These are phyloP conservation scores for Calypte anna DNA, from an alignment of 2,113 vertebrate species.

Conservation along the genomic window DNA sequence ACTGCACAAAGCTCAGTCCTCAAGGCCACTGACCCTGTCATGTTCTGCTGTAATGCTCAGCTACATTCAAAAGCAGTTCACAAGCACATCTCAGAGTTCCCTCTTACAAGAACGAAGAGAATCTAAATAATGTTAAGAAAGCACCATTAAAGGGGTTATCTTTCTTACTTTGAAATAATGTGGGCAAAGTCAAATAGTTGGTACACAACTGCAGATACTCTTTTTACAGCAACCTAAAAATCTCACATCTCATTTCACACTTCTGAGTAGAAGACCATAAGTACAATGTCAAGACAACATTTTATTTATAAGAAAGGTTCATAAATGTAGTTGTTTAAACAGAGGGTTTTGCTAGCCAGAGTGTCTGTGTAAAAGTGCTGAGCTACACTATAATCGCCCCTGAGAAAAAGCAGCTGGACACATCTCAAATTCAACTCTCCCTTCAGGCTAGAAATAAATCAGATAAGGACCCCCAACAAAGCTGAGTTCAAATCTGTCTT, in stretches of 20 bases:
- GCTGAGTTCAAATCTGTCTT: background rate
- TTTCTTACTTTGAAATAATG: background rate
- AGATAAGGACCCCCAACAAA: background rate
- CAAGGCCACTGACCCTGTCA: background rate
- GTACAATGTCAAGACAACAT: background rate
- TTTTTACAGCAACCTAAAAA: background rate
- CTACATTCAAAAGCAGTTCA: background rate
- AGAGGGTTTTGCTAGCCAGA: background rate
- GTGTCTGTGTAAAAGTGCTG: constrained; percentile 13
- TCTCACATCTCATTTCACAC: background rate
- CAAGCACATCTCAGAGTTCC: background rate
- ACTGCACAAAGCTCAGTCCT: background rate
- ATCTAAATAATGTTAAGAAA: background rate
- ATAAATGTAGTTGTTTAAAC: constrained; percentile 19
- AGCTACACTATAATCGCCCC: background rate
- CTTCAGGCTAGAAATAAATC: background rate
- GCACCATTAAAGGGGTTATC: background rate
- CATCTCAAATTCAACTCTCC: background rate
- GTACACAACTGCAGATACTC: background rate
- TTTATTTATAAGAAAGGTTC: constrained; percentile 9
- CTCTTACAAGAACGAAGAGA: background rate
- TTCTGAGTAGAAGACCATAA: background rate
- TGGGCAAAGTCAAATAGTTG: background rate
- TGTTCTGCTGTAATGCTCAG: background rate
- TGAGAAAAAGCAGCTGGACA: constrained; percentile 56